Percentiles rank a stretch among this genome's conserved stretches.
These are phyloP conservation scores for Ichneumoninae sp. DNA, from an alignment of 2,888 invertebrate species.

Conservation along the genomic window DNA sequence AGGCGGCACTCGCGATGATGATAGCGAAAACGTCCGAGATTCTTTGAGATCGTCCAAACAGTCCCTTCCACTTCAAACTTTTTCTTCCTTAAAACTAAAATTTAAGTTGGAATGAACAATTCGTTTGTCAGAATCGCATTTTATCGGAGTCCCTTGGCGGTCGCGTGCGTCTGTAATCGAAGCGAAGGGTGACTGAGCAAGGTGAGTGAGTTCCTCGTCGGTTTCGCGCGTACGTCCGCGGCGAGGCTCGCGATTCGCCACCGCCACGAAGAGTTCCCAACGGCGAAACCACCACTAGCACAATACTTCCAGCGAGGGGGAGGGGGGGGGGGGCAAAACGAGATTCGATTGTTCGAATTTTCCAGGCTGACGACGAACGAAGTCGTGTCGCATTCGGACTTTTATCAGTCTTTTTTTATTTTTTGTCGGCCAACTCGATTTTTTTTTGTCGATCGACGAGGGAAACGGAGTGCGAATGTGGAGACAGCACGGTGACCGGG, in stretches of 20 bases:
- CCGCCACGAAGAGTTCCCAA: conserved; percentile 59
- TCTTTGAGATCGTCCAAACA: not conserved
- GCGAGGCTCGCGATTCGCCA: conserved; percentile 67
- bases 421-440: not conserved
- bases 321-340: not conserved
- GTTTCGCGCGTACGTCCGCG: conserved; percentile 65
- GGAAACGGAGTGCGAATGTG: conserved; percentile 13
- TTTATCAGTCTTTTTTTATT: not conserved
- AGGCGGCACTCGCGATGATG: not conserved
- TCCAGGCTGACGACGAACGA: not conserved
- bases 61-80: not conserved
- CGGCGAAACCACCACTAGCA: conserved; percentile 43
- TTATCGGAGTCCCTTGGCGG: not conserved
- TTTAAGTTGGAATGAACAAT: not conserved
- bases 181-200: conserved; percentile 77
- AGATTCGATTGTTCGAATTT: conserved; percentile 7
- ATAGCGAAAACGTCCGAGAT: not conserved
- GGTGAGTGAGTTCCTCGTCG: conserved; percentile 70
- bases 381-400: not conserved
- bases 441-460: not conserved
- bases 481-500: conserved; percentile 11
- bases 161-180: conserved; percentile 68
- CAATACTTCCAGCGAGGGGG: conserved; percentile 37
- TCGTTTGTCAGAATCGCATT: not conserved
- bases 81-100: no score